These are phyloP conservation scores for Agrotis clavis DNA, from an alignment of 2,888 invertebrate species.

Conservation along the genomic window DNA sequence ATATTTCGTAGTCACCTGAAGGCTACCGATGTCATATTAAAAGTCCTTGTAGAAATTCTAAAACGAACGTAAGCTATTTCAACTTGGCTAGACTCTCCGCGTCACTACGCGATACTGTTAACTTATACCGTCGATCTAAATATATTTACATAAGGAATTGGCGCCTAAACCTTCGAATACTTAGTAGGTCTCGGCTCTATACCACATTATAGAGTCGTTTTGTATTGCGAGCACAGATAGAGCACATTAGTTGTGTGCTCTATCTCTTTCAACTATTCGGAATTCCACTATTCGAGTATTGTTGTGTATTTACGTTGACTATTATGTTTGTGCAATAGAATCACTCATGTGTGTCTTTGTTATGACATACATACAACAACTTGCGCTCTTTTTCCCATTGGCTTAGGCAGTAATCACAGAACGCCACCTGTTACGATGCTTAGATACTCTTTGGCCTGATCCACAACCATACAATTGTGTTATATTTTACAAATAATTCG, in stretches of 20 bases:
- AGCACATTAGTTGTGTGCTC: conserved; percentile 34
- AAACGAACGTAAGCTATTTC: neutral
- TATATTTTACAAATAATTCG: too few relatives aligned
- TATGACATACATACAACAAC: too few relatives aligned
- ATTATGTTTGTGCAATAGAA: neutral
- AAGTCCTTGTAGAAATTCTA: neutral
- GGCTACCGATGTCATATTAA: neutral
- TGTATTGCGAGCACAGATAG: conserved; percentile 30
- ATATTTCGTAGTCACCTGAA: neutral
- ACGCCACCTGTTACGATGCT: too few relatives aligned
- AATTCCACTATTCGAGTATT: conserved; percentile 16
- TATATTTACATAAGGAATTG: neutral
- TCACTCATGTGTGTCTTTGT: neutral
- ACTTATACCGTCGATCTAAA: neutral
- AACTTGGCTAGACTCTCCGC: neutral
- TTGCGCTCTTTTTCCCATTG: too few relatives aligned
- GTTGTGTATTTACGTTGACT: conserved; percentile 11
- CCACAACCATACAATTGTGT: too few relatives aligned
- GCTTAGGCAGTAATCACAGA: too few relatives aligned
- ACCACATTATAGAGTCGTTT: neutral
- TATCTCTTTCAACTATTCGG: conserved; percentile 17
- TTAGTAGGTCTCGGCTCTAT: neutral
- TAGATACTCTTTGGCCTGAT: too few relatives aligned
- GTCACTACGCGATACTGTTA: neutral
- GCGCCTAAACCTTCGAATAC: conserved; percentile 1